Evolutionary conservation across 1,140 invertebrate genomes (phyloP).

Genomic region (Heliconius eleuchia): DNA sequence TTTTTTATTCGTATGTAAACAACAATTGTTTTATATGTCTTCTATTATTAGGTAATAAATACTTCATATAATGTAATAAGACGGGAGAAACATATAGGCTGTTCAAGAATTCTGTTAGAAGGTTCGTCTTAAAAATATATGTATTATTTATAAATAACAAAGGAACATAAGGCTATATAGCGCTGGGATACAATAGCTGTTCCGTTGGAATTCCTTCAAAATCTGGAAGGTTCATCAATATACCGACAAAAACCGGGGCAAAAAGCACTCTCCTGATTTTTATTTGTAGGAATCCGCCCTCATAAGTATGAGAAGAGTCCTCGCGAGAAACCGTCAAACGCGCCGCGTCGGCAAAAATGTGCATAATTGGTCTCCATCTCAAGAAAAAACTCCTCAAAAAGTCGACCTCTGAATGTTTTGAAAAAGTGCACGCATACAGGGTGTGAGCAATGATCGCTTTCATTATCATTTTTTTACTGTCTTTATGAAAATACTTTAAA

Average conservation of each 20-base stretch:
- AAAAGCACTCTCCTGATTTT: constrained; percentile 71
- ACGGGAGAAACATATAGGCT: background rate
- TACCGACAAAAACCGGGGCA: constrained; percentile 68
- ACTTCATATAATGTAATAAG: background rate
- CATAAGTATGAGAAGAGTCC: constrained; percentile 62
- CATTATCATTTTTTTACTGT: background rate
- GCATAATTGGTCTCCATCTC: constrained; percentile 71
- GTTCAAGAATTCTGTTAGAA: constrained; percentile 8
- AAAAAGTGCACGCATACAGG: constrained; percentile 76
- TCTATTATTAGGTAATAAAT: background rate
- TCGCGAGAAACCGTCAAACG: constrained; percentile 65
- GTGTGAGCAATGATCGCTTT: constrained; percentile 39
- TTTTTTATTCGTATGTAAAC: background rate
- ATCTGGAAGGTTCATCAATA: constrained; percentile 72
- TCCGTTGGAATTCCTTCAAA: constrained; percentile 67
- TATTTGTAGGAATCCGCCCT: constrained; percentile 75
- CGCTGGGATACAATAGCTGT: constrained; percentile 34
- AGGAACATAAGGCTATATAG: constrained; percentile 23
- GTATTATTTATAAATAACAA: constrained; percentile 34
- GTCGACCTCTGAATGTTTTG: constrained; percentile 73
- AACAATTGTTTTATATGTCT: background rate
- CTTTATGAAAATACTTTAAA: background rate
- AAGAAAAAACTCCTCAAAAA: constrained; percentile 78
- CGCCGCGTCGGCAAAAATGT: constrained; percentile 75
- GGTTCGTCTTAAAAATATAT: constrained; percentile 16